Percentiles rank a stretch among this genome's conserved stretches.
Conservation (phyloP, 2,113 vertebrate species). For the Carollia perspicillata region DNA sequence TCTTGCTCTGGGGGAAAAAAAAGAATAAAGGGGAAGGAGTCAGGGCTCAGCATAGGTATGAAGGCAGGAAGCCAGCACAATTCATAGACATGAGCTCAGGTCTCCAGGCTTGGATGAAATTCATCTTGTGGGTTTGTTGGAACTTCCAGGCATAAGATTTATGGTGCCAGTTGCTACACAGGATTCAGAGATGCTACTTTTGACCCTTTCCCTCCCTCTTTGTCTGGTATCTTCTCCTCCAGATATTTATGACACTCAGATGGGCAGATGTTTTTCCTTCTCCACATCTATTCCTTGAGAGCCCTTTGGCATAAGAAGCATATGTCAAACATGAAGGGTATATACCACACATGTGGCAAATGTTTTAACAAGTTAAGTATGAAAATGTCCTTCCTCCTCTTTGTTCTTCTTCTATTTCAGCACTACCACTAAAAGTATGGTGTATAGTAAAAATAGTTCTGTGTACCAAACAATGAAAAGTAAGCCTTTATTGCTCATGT, state of each 20-base stretch:
- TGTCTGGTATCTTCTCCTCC: conserved; percentile 19
- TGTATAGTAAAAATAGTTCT: neutral
- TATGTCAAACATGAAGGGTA: neutral
- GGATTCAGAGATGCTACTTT: neutral
- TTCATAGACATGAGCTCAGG: neutral
- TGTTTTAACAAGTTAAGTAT: conserved; percentile 3
- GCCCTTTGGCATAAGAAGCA: neutral
- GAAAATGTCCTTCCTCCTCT: neutral
- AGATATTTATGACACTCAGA: neutral
- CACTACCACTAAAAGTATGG: neutral
- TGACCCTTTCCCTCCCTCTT: neutral
- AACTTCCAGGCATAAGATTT: neutral
- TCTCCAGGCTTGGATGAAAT: neutral
- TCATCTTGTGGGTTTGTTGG: neutral
- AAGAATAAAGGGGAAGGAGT: neutral
- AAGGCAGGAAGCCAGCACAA: neutral
- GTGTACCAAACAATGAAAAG: neutral
- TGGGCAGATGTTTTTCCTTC: neutral
- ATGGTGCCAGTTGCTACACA: neutral
- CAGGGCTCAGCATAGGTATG: neutral
- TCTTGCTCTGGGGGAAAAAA: neutral
- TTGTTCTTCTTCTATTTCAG: neutral
- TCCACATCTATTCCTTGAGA: neutral
- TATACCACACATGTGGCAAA: neutral
- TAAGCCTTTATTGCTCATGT: neutral